Evolutionary conservation across 2,888 invertebrate species (phyloP).

Genomic region (Candidula unifasciata): DNA sequence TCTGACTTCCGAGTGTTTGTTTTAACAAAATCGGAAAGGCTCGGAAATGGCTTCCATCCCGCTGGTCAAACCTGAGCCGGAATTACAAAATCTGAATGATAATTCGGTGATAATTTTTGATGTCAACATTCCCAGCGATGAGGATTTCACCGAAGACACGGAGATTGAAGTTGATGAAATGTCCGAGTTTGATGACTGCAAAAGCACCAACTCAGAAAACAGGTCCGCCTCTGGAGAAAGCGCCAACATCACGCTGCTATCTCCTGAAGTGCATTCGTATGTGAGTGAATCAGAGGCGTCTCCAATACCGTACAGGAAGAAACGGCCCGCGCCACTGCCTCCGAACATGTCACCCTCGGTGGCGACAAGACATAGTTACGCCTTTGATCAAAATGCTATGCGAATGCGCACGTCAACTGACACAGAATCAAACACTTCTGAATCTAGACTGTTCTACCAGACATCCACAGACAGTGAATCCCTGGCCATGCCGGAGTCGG

Average conservation of each 20-base stretch:
- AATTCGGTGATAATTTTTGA: slow-evolving; percentile 11
- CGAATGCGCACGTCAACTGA: slow-evolving; percentile 37
- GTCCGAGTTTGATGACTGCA: background rate
- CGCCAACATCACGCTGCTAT: background rate
- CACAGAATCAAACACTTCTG: slow-evolving; percentile 33
- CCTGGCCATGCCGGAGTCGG: slow-evolving; percentile 23
- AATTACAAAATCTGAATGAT: slow-evolving; percentile 17
- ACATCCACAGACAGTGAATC: slow-evolving; percentile 43
- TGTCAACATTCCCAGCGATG: background rate
- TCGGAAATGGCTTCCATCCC: slow-evolving; percentile 25
- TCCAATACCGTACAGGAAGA: slow-evolving; percentile 17
- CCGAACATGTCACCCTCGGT: slow-evolving; percentile 27
- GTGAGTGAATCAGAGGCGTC: slow-evolving; percentile 18
- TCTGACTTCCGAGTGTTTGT: background rate
- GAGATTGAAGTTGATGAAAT: background rate
- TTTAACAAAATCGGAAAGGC: background rate
- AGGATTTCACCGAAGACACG: background rate
- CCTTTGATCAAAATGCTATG: slow-evolving; percentile 3
- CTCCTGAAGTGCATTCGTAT: background rate
- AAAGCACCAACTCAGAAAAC: background rate
- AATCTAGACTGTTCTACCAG: slow-evolving; percentile 33
- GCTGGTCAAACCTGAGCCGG: slow-evolving; percentile 18
- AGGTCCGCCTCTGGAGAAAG: slow-evolving; percentile 30
- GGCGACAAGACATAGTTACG: slow-evolving; percentile 11
- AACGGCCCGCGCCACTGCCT: slow-evolving; percentile 32